These are phyloP conservation scores for Phaetusa simplex DNA, from an alignment of 2,113 vertebrate species.

Conservation along the genomic window DNA sequence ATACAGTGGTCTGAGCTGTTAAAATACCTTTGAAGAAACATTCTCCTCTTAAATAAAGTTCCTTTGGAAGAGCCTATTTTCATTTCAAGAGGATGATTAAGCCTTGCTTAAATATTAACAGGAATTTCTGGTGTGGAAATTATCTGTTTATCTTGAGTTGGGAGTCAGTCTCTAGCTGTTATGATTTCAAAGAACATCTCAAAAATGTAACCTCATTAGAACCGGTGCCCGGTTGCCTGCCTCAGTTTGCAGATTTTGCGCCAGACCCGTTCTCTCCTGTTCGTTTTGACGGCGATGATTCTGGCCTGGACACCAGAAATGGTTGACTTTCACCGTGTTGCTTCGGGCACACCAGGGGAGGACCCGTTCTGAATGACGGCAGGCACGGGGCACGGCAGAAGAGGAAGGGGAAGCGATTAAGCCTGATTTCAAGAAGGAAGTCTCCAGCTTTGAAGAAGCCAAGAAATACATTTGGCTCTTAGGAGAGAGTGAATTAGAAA, in stretches of 20 bases:
- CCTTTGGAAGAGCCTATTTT: neutral
- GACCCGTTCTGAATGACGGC: neutral
- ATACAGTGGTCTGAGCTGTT: neutral
- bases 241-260: neutral
- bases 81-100: neutral
- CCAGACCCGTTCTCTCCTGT: neutral
- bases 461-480: neutral
- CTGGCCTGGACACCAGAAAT: neutral
- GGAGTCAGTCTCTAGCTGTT: neutral
- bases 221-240: neutral
- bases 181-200: neutral
- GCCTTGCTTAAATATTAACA: constrained; percentile 7
- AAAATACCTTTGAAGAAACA: neutral
- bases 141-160: constrained; percentile 1
- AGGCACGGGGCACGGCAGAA: neutral
- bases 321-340: fast-evolving
- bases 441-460: neutral
- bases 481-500: neutral
- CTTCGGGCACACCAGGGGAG: neutral
- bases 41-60: neutral
- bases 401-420: neutral
- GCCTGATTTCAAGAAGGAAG: constrained; percentile 14
- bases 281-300: fast-evolving
- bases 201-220: constrained; percentile 5
- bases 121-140: neutral